These are phyloP conservation scores for Masticophis lateralis DNA, from an alignment of 2,797 vertebrate species.

Conservation along the genomic window DNA sequence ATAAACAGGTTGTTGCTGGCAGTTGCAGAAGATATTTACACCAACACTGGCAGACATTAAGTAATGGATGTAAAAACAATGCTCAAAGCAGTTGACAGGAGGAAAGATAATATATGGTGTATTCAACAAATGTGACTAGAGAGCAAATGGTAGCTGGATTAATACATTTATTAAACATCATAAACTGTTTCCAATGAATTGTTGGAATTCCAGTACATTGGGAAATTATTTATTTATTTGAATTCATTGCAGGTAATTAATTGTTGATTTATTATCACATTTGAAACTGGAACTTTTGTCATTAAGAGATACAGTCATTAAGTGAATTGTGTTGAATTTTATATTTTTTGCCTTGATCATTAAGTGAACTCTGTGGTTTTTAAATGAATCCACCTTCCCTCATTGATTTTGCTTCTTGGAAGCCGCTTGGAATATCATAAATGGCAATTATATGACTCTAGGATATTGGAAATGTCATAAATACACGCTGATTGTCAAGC, in stretches of 20 bases:
- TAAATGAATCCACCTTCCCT: too few relatives aligned
- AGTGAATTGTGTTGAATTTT: too few relatives aligned
- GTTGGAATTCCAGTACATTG: neutral
- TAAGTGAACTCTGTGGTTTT: too few relatives aligned
- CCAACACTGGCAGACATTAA: neutral
- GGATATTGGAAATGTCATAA: neutral
- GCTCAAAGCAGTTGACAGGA: neutral
- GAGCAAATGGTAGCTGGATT: neutral
- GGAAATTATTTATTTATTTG: neutral
- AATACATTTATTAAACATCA: conserved; percentile 22
- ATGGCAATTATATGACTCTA: neutral
- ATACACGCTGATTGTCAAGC: neutral
- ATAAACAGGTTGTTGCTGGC: conserved; percentile 11
- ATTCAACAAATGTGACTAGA: conserved; percentile 9
- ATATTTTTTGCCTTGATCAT: too few relatives aligned
- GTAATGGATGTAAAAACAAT: conserved; percentile 6
- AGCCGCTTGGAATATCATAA: too few relatives aligned
- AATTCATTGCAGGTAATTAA: neutral
- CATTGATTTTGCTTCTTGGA: too few relatives aligned
- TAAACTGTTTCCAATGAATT: neutral
- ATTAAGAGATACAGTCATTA: too few relatives aligned
- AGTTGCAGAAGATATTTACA: conserved; percentile 28
- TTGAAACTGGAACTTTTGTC: neutral
- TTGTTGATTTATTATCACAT: neutral
- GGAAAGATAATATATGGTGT: conserved; percentile 1